Evolutionary conservation across 2,888 invertebrate genomes (phyloP).

Genomic region (Epinotia ramella): DNA sequence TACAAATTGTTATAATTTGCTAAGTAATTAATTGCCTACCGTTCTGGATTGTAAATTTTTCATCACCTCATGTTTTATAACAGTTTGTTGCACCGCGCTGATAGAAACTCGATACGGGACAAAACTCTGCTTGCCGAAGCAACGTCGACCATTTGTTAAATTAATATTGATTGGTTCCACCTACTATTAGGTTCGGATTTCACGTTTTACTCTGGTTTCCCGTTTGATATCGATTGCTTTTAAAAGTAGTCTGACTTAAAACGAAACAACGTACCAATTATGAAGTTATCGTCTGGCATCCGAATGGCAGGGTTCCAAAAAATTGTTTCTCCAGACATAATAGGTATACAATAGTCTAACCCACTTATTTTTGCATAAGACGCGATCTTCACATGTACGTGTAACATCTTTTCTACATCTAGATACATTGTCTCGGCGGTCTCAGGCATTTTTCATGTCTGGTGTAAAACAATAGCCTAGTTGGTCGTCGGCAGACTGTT

Average conservation of each 20-base stretch:
- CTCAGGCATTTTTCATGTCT: slow-evolving; percentile 36
- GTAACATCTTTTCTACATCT: slow-evolving; percentile 13
- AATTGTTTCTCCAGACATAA: slow-evolving; percentile 39
- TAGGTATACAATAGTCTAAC: slow-evolving; percentile 25
- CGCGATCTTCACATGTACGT: not conserved
- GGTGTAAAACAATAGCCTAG: slow-evolving; percentile 29
- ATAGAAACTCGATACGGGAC: slow-evolving; percentile 41
- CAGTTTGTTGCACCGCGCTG: slow-evolving; percentile 23
- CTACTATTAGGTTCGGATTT: slow-evolving; percentile 45
- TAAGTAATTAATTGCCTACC: not conserved
- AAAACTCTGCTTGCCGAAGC: slow-evolving; percentile 22
- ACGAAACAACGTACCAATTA: slow-evolving; percentile 26
- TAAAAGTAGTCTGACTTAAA: slow-evolving; percentile 30
- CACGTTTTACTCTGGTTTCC: slow-evolving; percentile 38
- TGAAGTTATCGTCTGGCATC: slow-evolving; percentile 22
- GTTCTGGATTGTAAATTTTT: slow-evolving; percentile 16
- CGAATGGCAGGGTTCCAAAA: slow-evolving; percentile 42
- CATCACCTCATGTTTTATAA: slow-evolving; percentile 12
- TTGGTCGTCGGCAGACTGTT: slow-evolving; percentile 47
- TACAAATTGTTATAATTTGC: slow-evolving; percentile 28
- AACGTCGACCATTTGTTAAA: slow-evolving; percentile 48
- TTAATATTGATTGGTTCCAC: slow-evolving; percentile 51
- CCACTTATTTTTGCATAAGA: slow-evolving; percentile 42
- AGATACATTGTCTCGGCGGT: slow-evolving; percentile 23
- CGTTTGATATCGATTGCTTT: slow-evolving; percentile 35